A percentile compares a stretch with the other conserved stretches of the same genome.
These are phyloP conservation scores for Dolichallabes microphthalmus DNA, from an alignment of 2,113 vertebrate species.

Conservation along the genomic window DNA sequence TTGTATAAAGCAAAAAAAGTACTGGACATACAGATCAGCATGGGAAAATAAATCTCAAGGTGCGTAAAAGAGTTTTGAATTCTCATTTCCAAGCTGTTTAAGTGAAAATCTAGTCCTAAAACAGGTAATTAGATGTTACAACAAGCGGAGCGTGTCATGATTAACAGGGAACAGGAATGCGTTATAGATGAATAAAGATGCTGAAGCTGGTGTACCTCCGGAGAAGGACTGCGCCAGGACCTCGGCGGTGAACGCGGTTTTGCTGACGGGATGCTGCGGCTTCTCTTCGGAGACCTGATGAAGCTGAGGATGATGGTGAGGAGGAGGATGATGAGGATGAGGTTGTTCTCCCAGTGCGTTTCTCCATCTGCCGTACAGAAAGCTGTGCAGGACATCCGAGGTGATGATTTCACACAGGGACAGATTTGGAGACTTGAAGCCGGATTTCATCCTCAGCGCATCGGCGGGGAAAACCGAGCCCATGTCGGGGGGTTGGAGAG, in stretches of 20 bases:
- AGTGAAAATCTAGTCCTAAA: neutral
- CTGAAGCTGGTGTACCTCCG: slow-evolving; percentile 75
- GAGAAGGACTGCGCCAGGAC: slow-evolving; percentile 94
- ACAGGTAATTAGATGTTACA: neutral
- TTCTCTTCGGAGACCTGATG: slow-evolving; percentile 85
- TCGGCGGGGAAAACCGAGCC: slow-evolving; percentile 92
- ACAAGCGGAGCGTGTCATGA: neutral
- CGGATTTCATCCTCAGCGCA: slow-evolving; percentile 85
- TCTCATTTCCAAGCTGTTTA: neutral
- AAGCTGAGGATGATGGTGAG: slow-evolving; percentile 72
- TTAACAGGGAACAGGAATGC: neutral
- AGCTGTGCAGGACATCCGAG: slow-evolving; percentile 95
- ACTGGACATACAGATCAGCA: neutral
- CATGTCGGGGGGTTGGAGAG: slow-evolving; percentile 64
- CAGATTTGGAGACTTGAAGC: slow-evolving; percentile 82
- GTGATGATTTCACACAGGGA: slow-evolving; percentile 93
- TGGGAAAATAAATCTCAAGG: neutral
- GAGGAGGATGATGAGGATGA: slow-evolving; percentile 28
- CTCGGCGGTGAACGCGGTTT: slow-evolving; percentile 94
- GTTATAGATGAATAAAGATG: neutral
- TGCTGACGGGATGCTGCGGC: slow-evolving; percentile 71
- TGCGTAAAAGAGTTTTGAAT: neutral
- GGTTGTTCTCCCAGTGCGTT: slow-evolving; percentile 90
- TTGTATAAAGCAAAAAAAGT: neutral
- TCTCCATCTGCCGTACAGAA: slow-evolving; percentile 94